Base-by-base conservation (phyloP, 2,113 vertebrate genomes). In the Lamprotornis superbus region DNA sequence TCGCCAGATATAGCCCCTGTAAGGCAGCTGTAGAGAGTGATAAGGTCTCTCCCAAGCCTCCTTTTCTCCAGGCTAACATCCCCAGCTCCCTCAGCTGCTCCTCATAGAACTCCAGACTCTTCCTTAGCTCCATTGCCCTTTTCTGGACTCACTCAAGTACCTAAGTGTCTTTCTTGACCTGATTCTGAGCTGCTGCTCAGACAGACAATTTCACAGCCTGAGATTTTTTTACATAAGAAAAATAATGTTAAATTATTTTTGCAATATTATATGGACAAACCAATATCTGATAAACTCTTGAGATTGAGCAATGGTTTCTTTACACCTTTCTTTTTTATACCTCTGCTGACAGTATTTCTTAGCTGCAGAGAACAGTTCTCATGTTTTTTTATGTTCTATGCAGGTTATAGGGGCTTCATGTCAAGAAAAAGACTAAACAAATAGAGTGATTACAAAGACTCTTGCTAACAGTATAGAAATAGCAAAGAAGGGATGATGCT, bases 1-100 rank as follows among this genome's bases (percentile, higher is more conserved):
- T 68, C 0, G 0, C 24, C 25, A 30, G 9, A 47, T 9, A 67
- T 8, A 14, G 10, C 7, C 3, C 11, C 28, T 52, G 28, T 44
- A 27, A 57, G 12, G 27, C 3, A 53, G 24, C 12, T n/a, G 39
- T 15, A 53, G 60, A 44, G 7, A 59, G 15, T 12, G 5, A 24
- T 12, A 28, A 42, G 3, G 8, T n/a, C 37, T 52, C 31, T 22
- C 10, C 27, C 9, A 6, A 57, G 14, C 27, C 28, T 52, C 12
- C 50, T 44, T 40, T 27, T 56, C 52, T 46, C 28, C 44, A 82
- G 28, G 19, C 4, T 28, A 21, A 65, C 23, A 52, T 3, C 5
- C 23, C 7, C 44, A 59, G 10, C 23, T 89, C 23, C 20, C 33
- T 67, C 19, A 52, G 53, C 23, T 3, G 1, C 33, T 18, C 13